Conservation (phyloP, 1,140 invertebrate genomes). For the Nixonia krombeini region DNA sequence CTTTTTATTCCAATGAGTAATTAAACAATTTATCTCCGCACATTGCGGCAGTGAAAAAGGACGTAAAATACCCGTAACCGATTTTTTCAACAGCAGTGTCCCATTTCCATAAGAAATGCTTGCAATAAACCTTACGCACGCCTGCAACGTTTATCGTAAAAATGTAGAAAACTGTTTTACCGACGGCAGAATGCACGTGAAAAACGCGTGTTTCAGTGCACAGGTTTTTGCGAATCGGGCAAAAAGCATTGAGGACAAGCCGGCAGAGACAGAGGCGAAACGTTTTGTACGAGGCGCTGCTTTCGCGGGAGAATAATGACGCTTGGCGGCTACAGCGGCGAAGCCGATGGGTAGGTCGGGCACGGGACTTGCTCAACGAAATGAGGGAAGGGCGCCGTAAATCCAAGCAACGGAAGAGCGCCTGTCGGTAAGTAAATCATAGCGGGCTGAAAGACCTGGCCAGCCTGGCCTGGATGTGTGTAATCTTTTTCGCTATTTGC, state of each 20-base stretch:
- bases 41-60: too few species aligned
- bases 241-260: background rate
- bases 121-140: too few species aligned
- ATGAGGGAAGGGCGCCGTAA: conserved; percentile 21
- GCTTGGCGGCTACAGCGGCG: conserved; percentile 1
- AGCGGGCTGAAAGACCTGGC: conserved; percentile 2
- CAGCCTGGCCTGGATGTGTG: conserved; percentile 25
- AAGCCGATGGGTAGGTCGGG: background rate
- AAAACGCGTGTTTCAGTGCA: too few species aligned
- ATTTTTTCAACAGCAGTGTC: too few species aligned
- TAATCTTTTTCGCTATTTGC: conserved; percentile 33
- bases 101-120: too few species aligned
- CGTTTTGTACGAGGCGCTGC: background rate
- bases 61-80: too few species aligned
- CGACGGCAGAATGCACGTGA: too few species aligned
- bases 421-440: conserved; percentile 39
- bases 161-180: too few species aligned
- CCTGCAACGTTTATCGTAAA: too few species aligned
- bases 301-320: background rate
- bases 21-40: too few species aligned
- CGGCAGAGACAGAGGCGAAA: background rate
- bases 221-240: too few species aligned
- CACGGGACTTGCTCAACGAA: conserved; percentile 14
- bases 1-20: too few species aligned
- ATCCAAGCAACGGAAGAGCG: conserved; percentile 16